These are phyloP conservation scores for Acridotheres tristis DNA, from an alignment of 2,797 vertebrate species.

Conservation along the genomic window DNA sequence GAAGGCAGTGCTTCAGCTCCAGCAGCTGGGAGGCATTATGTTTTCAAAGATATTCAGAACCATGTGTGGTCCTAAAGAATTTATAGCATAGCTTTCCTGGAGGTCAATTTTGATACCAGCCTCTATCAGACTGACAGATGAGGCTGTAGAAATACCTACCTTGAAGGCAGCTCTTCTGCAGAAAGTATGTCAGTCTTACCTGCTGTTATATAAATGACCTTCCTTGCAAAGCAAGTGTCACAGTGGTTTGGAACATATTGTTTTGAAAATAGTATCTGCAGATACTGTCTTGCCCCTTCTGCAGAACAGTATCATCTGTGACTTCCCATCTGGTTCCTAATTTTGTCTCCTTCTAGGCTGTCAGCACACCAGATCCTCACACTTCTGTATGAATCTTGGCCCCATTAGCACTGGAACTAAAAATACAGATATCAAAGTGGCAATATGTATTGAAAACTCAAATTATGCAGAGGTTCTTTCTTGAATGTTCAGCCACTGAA, in stretches of 20 bases:
- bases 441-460: not conserved
- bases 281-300: not conserved
- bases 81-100: constrained; percentile 19
- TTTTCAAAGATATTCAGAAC: constrained; percentile 52
- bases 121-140: not conserved
- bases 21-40: constrained; percentile 56
- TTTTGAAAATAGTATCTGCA: constrained; percentile 18
- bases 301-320: not conserved
- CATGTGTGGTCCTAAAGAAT: constrained; percentile 63
- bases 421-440: constrained; percentile 8
- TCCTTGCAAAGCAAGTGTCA: not conserved
- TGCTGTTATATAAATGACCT: not conserved
- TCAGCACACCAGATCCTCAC: not conserved
- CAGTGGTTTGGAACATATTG: not conserved
- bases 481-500: not conserved
- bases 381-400: not conserved
- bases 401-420: not conserved
- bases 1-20: not conserved
- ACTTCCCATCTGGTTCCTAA: constrained; percentile 23
- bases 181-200: not conserved
- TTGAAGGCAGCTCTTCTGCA: constrained; percentile 2
- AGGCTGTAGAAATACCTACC: not conserved
- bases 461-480: not conserved
- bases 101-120: constrained; percentile 35
- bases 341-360: constrained; percentile 15